Evolutionary conservation across 1,140 invertebrate genomes (phyloP), one percentile per base, ranked within the genome.

Genomic region (Trigoniulus corallinus): DNA sequence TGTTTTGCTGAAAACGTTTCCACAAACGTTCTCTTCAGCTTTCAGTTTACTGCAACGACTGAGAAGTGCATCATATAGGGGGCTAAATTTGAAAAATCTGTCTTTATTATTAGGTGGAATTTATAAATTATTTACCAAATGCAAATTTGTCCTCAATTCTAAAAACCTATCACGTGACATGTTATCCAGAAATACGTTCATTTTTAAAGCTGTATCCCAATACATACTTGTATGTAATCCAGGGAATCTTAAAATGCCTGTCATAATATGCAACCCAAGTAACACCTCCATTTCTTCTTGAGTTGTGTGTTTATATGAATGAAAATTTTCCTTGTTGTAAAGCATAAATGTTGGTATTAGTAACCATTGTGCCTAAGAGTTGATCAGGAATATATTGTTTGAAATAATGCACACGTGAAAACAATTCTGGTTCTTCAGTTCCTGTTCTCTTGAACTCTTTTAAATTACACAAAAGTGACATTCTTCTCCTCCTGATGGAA

Each of bases 1-100:
- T 55, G 48, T 53, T 62, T 62, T 21, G 59, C 29, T n/a, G 47
- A 46, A 7, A 59, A 51, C 60, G 54, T 62, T 59, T 1, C 61
- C 52, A 56, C 52, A 55, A 15, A 57, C 20, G 21, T 52, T 39
- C 39, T 56, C 43, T 47, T 58, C 59, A 18, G 57, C 4, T 37
- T 49, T 40, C 13, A 66, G 52, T 34, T 56, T 40, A 24, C 52
- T 34, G 47, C 59, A 64, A 27, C 57, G 37, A 29, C 58, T 56
- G 50, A 52, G 48, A 45, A 64, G 53, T 21, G 45, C 24, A 46
- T 61, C 53, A 54, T 55, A 60, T 44, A 64, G 27, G 48, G 57
- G 55, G 51, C 57, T 51, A 27, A 65, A 54, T 52, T 64, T 65
- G 42, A 7, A 54, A 60, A 48, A 62, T 49, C 51, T 54, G 58